Conservation (phyloP, 2,888 invertebrate genomes). For the Limnephilus lunatus region DNA sequence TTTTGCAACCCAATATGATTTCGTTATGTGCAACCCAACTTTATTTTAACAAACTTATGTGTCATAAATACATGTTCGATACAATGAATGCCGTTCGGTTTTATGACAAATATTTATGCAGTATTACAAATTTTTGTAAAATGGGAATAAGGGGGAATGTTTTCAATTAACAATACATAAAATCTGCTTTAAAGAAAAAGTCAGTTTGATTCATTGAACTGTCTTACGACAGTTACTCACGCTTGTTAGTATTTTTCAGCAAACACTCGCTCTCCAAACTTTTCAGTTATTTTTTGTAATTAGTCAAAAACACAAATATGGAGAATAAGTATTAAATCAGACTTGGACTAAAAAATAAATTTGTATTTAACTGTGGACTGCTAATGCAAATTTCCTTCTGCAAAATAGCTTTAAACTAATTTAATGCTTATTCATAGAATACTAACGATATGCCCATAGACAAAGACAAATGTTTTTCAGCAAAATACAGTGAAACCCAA, state of each 20-base stretch:
- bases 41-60: neutral
- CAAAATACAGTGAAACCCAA: no score
- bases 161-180: neutral
- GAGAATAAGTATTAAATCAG: neutral
- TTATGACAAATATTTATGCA: neutral
- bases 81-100: neutral
- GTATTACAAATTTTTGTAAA: neutral
- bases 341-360: neutral
- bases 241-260: neutral
- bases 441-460: neutral
- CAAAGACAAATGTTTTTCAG: no score
- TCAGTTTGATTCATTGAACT: neutral
- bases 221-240: neutral
- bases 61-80: neutral
- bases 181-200: neutral
- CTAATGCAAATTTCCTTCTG: neutral
- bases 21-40: neutral
- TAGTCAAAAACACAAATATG: neutral
- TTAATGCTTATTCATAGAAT: neutral
- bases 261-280: neutral
- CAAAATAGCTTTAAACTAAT: neutral
- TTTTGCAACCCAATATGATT: neutral
- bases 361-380: neutral
- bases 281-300: neutral
- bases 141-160: neutral